Evolutionary conservation across 2,888 invertebrate genomes (phyloP).

Genomic region (Acanthoscelides obtectus): DNA sequence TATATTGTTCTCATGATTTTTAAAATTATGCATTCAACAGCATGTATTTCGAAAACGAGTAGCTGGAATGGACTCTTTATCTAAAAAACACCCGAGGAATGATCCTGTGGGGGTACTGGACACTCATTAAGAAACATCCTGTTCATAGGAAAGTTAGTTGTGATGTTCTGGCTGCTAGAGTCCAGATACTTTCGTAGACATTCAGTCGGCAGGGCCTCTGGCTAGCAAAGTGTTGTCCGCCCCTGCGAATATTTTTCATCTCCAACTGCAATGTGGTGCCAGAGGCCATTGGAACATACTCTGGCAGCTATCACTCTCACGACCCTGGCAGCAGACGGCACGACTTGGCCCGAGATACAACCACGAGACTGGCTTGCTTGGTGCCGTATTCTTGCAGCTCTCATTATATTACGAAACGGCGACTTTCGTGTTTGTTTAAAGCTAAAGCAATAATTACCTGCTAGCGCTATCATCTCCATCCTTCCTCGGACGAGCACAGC

Average conservation of each 20-base stretch:
- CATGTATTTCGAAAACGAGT: too few relatives aligned
- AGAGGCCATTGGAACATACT: constrained; percentile 22
- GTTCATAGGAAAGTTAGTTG: too few relatives aligned
- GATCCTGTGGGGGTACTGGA: too few relatives aligned
- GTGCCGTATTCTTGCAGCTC: constrained; percentile 18
- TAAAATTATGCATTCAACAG: too few relatives aligned
- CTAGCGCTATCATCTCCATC: constrained; percentile 12
- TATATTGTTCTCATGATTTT: too few relatives aligned
- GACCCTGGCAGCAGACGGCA: constrained; percentile 30
- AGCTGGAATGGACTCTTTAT: too few relatives aligned
- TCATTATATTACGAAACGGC: constrained; percentile 34
- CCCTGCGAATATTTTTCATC: not conserved
- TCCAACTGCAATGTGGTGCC: constrained; percentile 6
- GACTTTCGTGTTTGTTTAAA: constrained; percentile 41
- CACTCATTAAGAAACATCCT: too few relatives aligned
- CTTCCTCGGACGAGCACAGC: constrained; percentile 8
- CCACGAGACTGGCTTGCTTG: constrained; percentile 6
- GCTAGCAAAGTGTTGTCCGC: not conserved
- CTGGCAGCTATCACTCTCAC: constrained; percentile 44
- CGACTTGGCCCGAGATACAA: constrained; percentile 29
- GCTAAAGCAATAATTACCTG: constrained; percentile 34
- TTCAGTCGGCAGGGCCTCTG: too few relatives aligned
- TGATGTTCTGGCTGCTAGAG: too few relatives aligned
- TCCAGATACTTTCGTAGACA: too few relatives aligned
- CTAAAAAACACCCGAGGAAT: too few relatives aligned